These are phyloP conservation scores for Nestor notabilis DNA, from an alignment of 2,113 vertebrate genomes.

Conservation along the genomic window DNA sequence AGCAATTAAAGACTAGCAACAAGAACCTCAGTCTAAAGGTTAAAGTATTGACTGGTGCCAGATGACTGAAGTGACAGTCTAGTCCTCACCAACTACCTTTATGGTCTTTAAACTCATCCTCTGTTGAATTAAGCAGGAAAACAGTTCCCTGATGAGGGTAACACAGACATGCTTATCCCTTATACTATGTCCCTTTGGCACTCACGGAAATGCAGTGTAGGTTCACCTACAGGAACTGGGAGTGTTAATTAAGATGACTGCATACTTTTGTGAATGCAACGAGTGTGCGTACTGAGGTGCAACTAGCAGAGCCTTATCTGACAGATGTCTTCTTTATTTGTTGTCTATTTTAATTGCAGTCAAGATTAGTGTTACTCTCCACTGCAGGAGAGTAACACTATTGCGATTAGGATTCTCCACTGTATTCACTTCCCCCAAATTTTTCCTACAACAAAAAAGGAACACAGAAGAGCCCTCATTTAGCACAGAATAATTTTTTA, in stretches of 20 bases:
- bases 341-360: background rate
- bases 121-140: background rate
- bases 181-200: background rate
- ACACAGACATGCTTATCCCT: background rate
- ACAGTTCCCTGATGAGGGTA: background rate
- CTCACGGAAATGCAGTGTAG: background rate
- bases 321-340: background rate
- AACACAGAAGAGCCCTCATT: background rate
- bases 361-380: background rate
- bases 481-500: background rate
- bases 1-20: background rate
- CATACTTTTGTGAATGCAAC: background rate
- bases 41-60: background rate
- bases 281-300: background rate
- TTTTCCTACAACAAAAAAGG: background rate
- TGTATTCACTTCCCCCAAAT: background rate
- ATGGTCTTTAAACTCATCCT: background rate
- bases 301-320: background rate
- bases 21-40: constrained; percentile 10
- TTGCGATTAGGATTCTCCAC: background rate
- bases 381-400: background rate
- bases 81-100: background rate
- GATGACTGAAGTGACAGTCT: background rate
- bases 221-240: background rate
- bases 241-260: background rate